Evolutionary conservation across 2,113 vertebrate species (phyloP).

Genomic region (Poeciliopsis prolifica): DNA sequence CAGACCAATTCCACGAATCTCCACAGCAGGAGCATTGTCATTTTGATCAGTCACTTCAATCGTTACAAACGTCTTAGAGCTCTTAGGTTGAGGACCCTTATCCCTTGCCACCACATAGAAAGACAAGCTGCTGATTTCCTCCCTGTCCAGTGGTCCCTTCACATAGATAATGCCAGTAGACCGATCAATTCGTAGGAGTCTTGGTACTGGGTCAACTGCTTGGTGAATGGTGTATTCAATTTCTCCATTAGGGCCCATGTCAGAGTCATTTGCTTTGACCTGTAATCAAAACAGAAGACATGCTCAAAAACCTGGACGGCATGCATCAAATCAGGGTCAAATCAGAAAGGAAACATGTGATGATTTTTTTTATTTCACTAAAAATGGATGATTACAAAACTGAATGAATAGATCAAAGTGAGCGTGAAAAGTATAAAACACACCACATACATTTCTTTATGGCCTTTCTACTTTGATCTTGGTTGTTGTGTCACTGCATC

Average conservation of each 20-base stretch:
- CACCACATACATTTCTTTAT: slow-evolving; percentile 24
- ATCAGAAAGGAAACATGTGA: slow-evolving; percentile 3
- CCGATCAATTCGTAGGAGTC: slow-evolving; percentile 90
- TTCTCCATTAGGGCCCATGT: slow-evolving; percentile 94
- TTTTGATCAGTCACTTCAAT: slow-evolving; percentile 97
- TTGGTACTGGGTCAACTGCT: slow-evolving; percentile 89
- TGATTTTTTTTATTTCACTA: slow-evolving; percentile 10
- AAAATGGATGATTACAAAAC: slow-evolving; percentile 30
- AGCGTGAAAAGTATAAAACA: slow-evolving; percentile 27
- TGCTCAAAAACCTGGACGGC: slow-evolving; percentile 44
- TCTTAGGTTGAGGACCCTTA: slow-evolving; percentile 94
- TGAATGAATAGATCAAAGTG: slow-evolving; percentile 22
- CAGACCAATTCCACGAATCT: slow-evolving; percentile 95
- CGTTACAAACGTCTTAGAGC: slow-evolving; percentile 91
- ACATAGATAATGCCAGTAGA: slow-evolving; percentile 93
- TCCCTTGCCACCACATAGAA: slow-evolving; percentile 95
- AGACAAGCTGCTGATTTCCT: slow-evolving; percentile 89
- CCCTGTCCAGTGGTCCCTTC: slow-evolving; percentile 92
- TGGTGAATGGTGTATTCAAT: slow-evolving; percentile 98
- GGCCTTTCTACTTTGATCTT: slow-evolving; percentile 16
- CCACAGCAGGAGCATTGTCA: slow-evolving; percentile 94
- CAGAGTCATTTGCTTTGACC: slow-evolving; percentile 96
- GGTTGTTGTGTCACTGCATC: slow-evolving; percentile 9
- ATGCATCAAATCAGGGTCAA: slow-evolving; percentile 5
- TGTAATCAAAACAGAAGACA: slow-evolving; percentile 61